A percentile compares a stretch with the other conserved stretches of the same genome.
Evolutionary conservation across 2,888 invertebrate species (phyloP).

Genomic region (Bembecia ichneumoniformis): DNA sequence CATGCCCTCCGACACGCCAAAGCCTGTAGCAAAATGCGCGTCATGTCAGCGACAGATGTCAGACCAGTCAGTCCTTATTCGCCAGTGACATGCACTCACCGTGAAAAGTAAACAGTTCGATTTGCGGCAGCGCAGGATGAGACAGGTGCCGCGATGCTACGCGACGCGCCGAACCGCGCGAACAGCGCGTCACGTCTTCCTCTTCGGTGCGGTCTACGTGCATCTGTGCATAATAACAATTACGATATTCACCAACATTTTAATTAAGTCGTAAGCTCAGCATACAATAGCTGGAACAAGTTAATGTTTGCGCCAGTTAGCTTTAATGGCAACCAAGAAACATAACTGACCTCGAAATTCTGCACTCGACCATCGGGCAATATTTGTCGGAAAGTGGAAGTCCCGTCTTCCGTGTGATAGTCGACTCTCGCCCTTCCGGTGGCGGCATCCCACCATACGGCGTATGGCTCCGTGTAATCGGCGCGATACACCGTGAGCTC

Average conservation of each 20-base stretch:
- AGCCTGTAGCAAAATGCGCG: constrained; percentile 20
- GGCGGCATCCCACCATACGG: constrained; percentile 42
- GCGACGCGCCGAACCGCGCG: constrained; percentile 17
- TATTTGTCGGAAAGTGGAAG: constrained; percentile 32
- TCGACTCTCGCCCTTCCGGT: constrained; percentile 41
- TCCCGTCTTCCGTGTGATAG: constrained; percentile 31
- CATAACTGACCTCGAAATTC: constrained; percentile 26
- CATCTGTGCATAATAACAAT: constrained; percentile 19
- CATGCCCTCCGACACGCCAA: constrained; percentile 19
- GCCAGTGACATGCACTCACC: constrained; percentile 19
- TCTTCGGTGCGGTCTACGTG: constrained; percentile 36
- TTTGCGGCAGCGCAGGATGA: constrained; percentile 41
- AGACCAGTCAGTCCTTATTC: too few species aligned
- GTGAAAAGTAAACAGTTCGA: constrained; percentile 33
- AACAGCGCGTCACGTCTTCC: constrained; percentile 29
- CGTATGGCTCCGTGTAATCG: constrained; percentile 44
- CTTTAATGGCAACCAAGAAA: too few species aligned
- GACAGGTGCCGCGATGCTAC: constrained; percentile 22
- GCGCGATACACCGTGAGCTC: constrained; percentile 38
- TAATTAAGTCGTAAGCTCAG: too few species aligned
- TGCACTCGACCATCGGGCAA: constrained; percentile 27
- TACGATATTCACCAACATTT: too few species aligned
- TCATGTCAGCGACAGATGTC: neutral
- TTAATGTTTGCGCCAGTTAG: neutral
- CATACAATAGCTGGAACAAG: neutral